Evolutionary conservation across 2,797 vertebrate genomes (phyloP), one percentile per base, ranked within the genome.

Genomic region (Lycodopsis pacificus): DNA sequence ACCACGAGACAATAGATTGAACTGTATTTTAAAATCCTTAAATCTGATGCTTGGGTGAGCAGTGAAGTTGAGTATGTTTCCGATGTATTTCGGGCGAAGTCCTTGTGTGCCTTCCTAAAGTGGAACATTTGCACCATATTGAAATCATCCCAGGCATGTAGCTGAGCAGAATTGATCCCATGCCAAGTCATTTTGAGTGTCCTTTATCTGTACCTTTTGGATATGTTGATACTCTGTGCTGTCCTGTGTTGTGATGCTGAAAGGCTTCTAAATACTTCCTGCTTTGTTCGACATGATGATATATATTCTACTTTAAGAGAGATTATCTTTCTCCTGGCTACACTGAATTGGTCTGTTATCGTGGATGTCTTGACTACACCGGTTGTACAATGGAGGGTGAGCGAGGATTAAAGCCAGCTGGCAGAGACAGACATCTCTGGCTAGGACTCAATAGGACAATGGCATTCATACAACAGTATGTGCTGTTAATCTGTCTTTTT

Each of bases 171-270:
- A 80, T 19, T 85, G 71, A 89, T 82, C 78, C 76, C 27, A 72
- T 75, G 77, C 66, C 78, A 86, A 71, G 65, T 63, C 27, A 79
- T 83, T 74, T 85, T 77, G 74, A 67, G 77, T 81, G 62, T 82
- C 66, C 74, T 76, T 77, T 79, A 62, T 85, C 51, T 86, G 74
- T 63, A 79, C 36, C 30, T 84, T 84, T 75, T 53, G 34, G 61
- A 73, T 71, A 51, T 53, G 67, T 71, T 51, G 65, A 62, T 34
- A 77, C 68, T 77, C 49, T 62, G 15, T 46, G 68, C 62, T 63
- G 49, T 14, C 34, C 73, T 73, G 4, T 53, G 49, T 53, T 12
- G 25, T 51, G 10, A 12, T 12, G 22, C 49, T 13, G 53, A 74
- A 44, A 22, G n/a, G 22, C 46, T 27, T 71, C 46, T 70, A 25